These are phyloP conservation scores for Cabera pusaria DNA, from an alignment of 2,888 invertebrate genomes.

Conservation along the genomic window DNA sequence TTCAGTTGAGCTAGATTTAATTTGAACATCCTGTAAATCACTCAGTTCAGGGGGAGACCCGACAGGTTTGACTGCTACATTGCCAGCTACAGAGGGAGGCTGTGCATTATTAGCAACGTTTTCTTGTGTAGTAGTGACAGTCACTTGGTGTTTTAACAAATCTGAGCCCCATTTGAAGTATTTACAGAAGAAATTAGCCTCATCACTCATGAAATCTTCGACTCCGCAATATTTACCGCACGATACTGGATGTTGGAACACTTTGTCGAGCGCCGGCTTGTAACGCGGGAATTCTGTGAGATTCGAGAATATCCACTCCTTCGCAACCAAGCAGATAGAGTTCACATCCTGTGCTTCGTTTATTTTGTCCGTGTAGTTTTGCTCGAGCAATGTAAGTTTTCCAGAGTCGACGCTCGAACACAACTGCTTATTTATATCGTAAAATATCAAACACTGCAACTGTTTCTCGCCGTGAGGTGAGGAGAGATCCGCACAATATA, in stretches of 20 bases:
- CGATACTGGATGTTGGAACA: constrained; percentile 40
- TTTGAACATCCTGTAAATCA: constrained; percentile 25
- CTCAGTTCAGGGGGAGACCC: constrained; percentile 1
- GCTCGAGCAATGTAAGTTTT: constrained; percentile 42
- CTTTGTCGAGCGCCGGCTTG: constrained; percentile 39
- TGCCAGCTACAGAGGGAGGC: constrained; percentile 12
- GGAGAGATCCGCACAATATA: constrained; percentile 46
- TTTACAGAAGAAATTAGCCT: constrained; percentile 64
- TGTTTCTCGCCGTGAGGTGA: constrained; percentile 44
- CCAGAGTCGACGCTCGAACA: constrained; percentile 45
- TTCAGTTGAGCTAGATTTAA: constrained; percentile 14
- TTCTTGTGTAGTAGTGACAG: constrained; percentile 19
- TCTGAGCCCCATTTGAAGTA: constrained; percentile 65
- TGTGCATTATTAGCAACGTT: constrained; percentile 9
- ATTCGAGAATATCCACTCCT: constrained; percentile 53
- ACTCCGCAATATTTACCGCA: constrained; percentile 61
- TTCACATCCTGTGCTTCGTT: constrained; percentile 46
- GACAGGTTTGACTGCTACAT: constrained; percentile 11
- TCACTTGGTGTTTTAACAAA: constrained; percentile 36
- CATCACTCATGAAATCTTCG: constrained; percentile 44
- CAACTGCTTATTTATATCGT: constrained; percentile 64
- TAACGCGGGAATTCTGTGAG: constrained; percentile 41
- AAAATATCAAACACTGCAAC: constrained; percentile 65
- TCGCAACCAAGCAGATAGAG: constrained; percentile 48
- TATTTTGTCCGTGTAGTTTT: constrained; percentile 44